phyloP scores from a whole-genome alignment of 2,113 vertebrate species.

The Morphnarchus princeps region DNA sequence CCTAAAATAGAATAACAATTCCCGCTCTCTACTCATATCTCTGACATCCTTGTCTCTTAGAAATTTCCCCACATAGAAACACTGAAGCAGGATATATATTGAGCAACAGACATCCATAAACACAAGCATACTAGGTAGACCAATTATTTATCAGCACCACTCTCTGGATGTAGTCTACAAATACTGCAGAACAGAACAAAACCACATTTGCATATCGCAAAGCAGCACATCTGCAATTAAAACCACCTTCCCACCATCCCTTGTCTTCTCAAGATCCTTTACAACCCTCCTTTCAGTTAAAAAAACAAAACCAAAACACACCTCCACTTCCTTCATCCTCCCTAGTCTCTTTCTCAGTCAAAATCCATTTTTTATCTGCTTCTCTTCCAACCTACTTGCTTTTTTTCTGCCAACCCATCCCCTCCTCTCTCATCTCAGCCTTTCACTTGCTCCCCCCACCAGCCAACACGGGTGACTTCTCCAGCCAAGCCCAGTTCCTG shows the following conservation, averaged over 20 bases:
- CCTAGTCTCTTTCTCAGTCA: neutral
- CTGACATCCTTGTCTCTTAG: neutral
- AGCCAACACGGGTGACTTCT: accelerated
- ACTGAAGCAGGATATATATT: neutral
- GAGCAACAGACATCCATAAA: neutral
- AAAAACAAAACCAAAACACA: neutral
- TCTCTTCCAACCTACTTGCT: neutral
- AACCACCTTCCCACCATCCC: neutral
- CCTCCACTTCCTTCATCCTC: neutral
- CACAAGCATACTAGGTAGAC: neutral
- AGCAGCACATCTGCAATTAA: neutral
- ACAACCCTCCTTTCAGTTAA: neutral
- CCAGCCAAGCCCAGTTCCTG: neutral
- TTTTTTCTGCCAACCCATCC: neutral
- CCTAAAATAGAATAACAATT: neutral
- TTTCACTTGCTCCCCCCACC: neutral
- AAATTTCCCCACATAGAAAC: neutral
- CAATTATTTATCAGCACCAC: accelerated
- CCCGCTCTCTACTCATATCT: neutral
- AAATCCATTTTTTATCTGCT: neutral
- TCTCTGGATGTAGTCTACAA: neutral
- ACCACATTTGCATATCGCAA: accelerated
- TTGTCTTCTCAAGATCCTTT: neutral
- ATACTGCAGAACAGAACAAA: neutral
- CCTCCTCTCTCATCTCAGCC: neutral